Base-by-base conservation (phyloP, 2,113 vertebrate species). In the Verasper variegatus region DNA sequence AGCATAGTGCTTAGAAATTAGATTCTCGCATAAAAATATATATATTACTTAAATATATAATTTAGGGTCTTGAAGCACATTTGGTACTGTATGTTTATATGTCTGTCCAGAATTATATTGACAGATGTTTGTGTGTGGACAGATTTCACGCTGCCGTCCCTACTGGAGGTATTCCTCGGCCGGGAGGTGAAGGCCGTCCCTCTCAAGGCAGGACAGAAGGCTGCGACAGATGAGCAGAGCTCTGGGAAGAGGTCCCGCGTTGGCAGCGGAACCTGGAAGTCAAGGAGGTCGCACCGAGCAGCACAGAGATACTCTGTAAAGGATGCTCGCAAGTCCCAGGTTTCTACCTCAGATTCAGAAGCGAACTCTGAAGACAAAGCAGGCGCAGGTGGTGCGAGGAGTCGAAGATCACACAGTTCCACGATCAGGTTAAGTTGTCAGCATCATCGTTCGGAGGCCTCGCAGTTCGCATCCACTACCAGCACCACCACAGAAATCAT, bases 331-430 rank as follows among this genome's bases (percentile, higher is more conserved):
- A 95, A 94, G 88, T 95, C 96, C 9, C 97, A 96, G 86, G 92
- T 97, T 0, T 98, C 97, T 78, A 97, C 97, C 3, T 98, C 97
- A 0, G 98, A 99, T 86, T 98, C 98, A 0, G 98, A 98, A 67
- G 95, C 94, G 66, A 96, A 96, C 86, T 94, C 95, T 1, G 96
- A 98, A 81, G 96, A 97, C 45, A 96, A 95, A 86, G 80, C 84
- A 0, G 73, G 89, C 26, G 74, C 73, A 3, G 51, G 86, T 2
- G 69, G 84, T 24, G 81, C 64, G 0, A 95, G 94, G 71, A 95
- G 92, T 68, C 92, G 95, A 4, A 91, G 95, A 37, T 79, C 94
- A 24, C 96, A 95, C 55, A 81, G 92, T 72, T 91, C 95, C 26
- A 95, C 95, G 35, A 88, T 95, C 73, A 93, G 92, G 56, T 66